These are phyloP conservation scores for Drusus annulatus DNA, from an alignment of 1,140 invertebrate species.

Conservation along the genomic window DNA sequence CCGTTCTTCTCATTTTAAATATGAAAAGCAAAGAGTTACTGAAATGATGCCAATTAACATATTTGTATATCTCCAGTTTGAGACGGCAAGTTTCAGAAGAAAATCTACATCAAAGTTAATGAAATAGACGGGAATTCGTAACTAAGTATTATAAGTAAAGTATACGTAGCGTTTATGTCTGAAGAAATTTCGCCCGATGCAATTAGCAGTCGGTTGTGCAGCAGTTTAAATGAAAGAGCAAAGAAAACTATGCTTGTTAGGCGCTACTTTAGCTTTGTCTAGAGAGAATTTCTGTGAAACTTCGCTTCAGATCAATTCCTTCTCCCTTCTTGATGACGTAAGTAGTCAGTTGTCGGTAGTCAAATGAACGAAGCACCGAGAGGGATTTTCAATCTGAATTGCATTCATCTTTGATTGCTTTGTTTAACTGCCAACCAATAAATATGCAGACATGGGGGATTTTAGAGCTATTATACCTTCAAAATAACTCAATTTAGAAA, in stretches of 20 bases:
- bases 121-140: slow-evolving; percentile 38
- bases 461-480: no score
- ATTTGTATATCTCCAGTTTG: slow-evolving; percentile 29
- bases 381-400: not conserved
- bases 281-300: slow-evolving; percentile 24
- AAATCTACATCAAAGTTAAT: slow-evolving; percentile 42
- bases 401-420: no score
- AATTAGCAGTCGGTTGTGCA: slow-evolving; percentile 52
- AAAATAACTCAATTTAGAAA: no score
- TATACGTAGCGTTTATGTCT: slow-evolving; percentile 36
- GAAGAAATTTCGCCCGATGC: slow-evolving; percentile 40
- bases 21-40: not conserved
- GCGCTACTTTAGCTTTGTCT: slow-evolving; percentile 50
- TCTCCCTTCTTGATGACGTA: not conserved
- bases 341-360: slow-evolving; percentile 17
- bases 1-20: no score
- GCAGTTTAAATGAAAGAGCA: slow-evolving; percentile 47
- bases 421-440: no score
- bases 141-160: slow-evolving; percentile 37
- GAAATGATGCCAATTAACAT: slow-evolving; percentile 16
- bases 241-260: slow-evolving; percentile 49
- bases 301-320: slow-evolving; percentile 32
- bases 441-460: no score
- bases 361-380: slow-evolving; percentile 3
- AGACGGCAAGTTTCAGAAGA: slow-evolving; percentile 32